These are phyloP conservation scores for Aculops lycopersici DNA, from an alignment of 1,140 invertebrate genomes.

Conservation along the genomic window DNA sequence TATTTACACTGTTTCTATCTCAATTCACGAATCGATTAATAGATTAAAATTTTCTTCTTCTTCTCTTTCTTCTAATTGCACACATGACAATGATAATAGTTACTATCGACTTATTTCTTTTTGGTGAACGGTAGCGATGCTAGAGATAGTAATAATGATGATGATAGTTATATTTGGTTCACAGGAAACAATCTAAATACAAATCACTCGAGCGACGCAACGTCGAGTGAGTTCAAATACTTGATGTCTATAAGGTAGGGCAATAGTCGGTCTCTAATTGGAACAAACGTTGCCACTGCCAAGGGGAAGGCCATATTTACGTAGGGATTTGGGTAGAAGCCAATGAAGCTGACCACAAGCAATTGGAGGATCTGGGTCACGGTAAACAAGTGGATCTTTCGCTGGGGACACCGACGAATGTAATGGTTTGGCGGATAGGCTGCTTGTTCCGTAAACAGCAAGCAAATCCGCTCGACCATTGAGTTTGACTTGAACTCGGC, in stretches of 20 bases:
- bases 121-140: no score
- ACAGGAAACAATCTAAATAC: no score
- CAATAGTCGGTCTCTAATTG: background rate
- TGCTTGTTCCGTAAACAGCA: background rate
- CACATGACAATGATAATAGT: no score
- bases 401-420: background rate
- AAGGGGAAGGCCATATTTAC: background rate
- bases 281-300: background rate
- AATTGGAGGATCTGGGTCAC: background rate
- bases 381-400: background rate
- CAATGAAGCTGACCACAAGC: background rate
- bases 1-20: no score
- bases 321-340: background rate
- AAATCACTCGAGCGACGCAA: no score
- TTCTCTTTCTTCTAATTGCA: no score
- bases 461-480: background rate
- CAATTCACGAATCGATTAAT: no score
- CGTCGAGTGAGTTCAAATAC: background rate
- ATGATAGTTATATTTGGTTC: no score
- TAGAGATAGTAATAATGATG: no score
- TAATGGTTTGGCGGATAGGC: conserved; percentile 12
- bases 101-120: no score
- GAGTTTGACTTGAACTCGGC: background rate
- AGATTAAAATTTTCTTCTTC: no score
- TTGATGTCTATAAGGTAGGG: background rate